Conservation (phyloP, 2,888 invertebrate genomes). For the Chelonus formosanus region DNA sequence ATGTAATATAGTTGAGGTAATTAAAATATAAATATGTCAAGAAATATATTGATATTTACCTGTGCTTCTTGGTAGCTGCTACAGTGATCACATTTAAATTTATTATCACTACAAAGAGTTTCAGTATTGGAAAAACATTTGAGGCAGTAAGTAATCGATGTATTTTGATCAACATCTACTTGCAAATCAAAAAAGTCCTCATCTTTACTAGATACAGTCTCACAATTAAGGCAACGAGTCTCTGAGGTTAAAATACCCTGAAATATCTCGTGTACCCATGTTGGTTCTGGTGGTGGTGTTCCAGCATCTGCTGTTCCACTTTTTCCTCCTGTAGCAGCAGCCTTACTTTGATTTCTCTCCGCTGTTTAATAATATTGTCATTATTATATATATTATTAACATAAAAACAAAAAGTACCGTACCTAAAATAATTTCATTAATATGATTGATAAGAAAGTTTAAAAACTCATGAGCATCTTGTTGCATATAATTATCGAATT, state of each 20-base stretch:
- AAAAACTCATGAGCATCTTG: conserved; percentile 99
- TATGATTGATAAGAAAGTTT: conserved; percentile 98
- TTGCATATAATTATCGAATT: conserved; percentile 99
- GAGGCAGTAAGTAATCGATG: conserved; percentile 97
- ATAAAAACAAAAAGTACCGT: conserved; percentile 55
- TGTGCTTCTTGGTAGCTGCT: conserved; percentile 99
- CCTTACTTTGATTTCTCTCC: conserved; percentile 78
- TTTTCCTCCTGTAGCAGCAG: conserved; percentile 61
- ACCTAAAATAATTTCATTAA: conserved; percentile 97
- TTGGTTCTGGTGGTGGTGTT: conserved; percentile 81
- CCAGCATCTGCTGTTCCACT: conserved; percentile 68
- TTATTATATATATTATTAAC: too few species aligned
- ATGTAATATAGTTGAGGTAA: conserved; percentile 10
- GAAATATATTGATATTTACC: conserved; percentile 55
- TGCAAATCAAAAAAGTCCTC: conserved; percentile 99
- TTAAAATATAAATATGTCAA: not conserved
- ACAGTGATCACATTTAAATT: conserved; percentile 99
- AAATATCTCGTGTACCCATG: conserved; percentile 99
- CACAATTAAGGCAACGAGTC: conserved; percentile 98
- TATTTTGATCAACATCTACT: conserved; percentile 99
- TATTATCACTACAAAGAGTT: conserved; percentile 98
- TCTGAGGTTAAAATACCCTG: conserved; percentile 99
- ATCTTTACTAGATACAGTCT: conserved; percentile 99
- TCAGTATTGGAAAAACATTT: conserved; percentile 98
- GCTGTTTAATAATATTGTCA: conserved; percentile 66